phyloP scores from a whole-genome alignment of 2,888 invertebrate species.

The Candidula unifasciata region DNA sequence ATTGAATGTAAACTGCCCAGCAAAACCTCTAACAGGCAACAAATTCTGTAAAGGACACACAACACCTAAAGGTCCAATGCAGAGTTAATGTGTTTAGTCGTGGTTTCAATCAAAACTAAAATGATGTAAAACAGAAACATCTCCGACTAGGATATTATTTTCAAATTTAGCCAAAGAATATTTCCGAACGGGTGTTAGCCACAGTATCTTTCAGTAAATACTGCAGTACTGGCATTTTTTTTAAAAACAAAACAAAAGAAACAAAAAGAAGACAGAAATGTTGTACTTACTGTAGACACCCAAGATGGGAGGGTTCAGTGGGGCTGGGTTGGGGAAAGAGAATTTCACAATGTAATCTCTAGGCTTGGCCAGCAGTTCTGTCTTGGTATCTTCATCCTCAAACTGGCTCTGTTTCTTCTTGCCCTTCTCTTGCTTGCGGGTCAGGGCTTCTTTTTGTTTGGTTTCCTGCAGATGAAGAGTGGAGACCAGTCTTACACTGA shows the following conservation, averaged over 20 bases:
- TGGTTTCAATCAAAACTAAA: no score
- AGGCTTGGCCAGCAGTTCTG: conserved; percentile 84
- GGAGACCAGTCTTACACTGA: no score
- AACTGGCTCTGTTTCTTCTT: conserved; percentile 35
- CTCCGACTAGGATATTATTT: no score
- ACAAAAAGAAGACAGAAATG: conserved; percentile 80
- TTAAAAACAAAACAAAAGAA: conserved; percentile 80
- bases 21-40: no score
- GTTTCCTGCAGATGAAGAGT: conserved; percentile 82
- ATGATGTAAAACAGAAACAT: no score
- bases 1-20: no score
- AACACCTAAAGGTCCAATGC: no score
- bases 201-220: no score
- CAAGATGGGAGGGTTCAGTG: conserved; percentile 96
- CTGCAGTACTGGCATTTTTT: not conserved
- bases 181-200: no score
- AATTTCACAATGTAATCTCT: conserved; percentile 99
- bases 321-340: conserved; percentile 96
- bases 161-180: no score
- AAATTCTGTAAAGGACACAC: no score
- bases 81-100: no score
- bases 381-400: conserved; percentile 88
- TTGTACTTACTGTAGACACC: conserved; percentile 88
- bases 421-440: conserved; percentile 85
- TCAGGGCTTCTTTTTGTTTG: conserved; percentile 93